phyloP scores from a whole-genome alignment of 1,140 invertebrate genomes.

The Neelides sp. region DNA sequence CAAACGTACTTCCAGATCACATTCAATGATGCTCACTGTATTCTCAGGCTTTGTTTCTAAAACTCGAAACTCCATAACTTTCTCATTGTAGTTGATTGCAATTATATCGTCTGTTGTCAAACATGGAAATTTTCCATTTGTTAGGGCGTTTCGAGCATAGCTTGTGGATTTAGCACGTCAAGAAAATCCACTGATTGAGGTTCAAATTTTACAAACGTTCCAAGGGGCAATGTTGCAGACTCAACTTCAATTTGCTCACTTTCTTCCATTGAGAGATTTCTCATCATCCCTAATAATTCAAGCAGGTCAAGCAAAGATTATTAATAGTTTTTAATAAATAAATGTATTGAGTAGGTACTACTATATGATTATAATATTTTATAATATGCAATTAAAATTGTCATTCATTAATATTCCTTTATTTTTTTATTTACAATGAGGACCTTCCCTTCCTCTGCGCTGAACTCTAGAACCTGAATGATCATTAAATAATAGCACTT shows the following conservation, averaged over 20 bases:
- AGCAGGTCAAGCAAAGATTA: neutral
- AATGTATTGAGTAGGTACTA: no score
- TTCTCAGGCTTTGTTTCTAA: slow-evolving; percentile 85
- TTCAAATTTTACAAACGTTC: slow-evolving; percentile 95
- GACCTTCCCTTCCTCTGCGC: slow-evolving; percentile 95
- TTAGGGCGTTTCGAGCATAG: slow-evolving; percentile 70
- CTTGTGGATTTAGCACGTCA: slow-evolving; percentile 96
- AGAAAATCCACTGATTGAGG: slow-evolving; percentile 87
- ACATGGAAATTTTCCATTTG: slow-evolving; percentile 97
- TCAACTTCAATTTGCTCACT: slow-evolving; percentile 80
- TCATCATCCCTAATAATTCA: slow-evolving; percentile 64
- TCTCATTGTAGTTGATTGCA: slow-evolving; percentile 93
- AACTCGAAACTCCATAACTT: slow-evolving; percentile 88
- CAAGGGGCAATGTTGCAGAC: slow-evolving; percentile 83
- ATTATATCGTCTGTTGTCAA: slow-evolving; percentile 91
- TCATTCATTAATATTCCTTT: no score
- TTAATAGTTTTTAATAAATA: slow-evolving; percentile 1
- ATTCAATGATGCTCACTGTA: slow-evolving; percentile 97
- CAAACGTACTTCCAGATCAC: slow-evolving; percentile 92
- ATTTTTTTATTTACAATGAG: slow-evolving; percentile 80
- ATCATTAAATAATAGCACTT: no score
- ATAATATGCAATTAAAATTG: no score
- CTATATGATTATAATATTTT: neutral
- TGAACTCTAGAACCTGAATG: slow-evolving; percentile 98
- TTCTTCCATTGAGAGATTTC: slow-evolving; percentile 83